These are phyloP conservation scores for Copidosoma floridanum DNA, from an alignment of 1,140 invertebrate species.

Conservation along the genomic window DNA sequence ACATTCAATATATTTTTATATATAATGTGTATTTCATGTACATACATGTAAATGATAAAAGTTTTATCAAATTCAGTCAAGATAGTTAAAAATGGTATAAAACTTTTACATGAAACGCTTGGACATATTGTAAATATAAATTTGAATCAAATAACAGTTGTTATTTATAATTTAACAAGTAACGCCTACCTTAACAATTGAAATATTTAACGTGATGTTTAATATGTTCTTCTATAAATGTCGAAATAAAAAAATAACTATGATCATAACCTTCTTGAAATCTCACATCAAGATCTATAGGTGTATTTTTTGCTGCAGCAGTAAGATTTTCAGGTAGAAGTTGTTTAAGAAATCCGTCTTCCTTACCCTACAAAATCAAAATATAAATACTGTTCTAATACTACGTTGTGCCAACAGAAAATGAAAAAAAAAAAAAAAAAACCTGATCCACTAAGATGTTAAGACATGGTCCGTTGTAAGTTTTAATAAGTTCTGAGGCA, in stretches of 20 bases:
- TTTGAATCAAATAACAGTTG: background rate
- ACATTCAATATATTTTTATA: constrained; percentile 20
- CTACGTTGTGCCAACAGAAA: no score
- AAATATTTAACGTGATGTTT: constrained; percentile 80
- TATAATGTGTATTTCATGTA: background rate
- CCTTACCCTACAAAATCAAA: constrained; percentile 66
- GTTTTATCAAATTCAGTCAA: no score
- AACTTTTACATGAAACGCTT: no score
- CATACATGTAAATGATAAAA: no score
- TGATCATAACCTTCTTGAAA: constrained; percentile 92
- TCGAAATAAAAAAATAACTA: constrained; percentile 91
- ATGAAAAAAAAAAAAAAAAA: constrained; percentile 26
- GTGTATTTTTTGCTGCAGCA: constrained; percentile 67
- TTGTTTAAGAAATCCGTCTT: constrained; percentile 78
- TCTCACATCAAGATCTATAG: constrained; percentile 72
- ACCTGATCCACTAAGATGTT: constrained; percentile 92
- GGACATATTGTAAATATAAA: constrained; percentile 20
- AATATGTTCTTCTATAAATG: constrained; percentile 93
- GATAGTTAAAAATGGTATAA: background rate
- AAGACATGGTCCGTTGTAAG: constrained; percentile 81
- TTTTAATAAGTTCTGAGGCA: constrained; percentile 78
- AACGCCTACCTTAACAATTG: constrained; percentile 45
- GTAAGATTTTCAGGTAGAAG: constrained; percentile 85
- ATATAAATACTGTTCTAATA: background rate
- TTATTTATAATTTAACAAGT: no score